A percentile compares a stretch with the other conserved stretches of the same genome.
Conservation (phyloP, 2,113 vertebrate genomes). For the Scophthalmus maximus region DNA sequence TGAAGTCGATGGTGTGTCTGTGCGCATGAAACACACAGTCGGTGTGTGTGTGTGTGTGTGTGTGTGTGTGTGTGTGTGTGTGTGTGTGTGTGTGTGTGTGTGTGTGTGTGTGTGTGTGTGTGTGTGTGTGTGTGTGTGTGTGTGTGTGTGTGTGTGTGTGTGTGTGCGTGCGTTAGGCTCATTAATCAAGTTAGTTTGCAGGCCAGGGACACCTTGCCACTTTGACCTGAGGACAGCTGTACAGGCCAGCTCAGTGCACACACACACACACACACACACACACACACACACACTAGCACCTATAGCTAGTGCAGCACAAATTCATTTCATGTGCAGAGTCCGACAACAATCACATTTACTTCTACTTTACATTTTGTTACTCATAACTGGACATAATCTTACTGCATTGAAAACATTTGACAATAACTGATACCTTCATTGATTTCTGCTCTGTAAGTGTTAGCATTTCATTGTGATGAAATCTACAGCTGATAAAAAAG, state of each 20-base stretch:
- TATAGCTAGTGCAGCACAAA: conserved; percentile 28
- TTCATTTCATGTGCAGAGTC: conserved; percentile 12
- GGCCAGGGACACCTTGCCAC: conserved; percentile 56
- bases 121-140: conserved; percentile 32
- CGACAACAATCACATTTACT: conserved; percentile 6
- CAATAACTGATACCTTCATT: neutral
- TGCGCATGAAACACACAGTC: too few relatives aligned
- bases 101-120: conserved; percentile 41
- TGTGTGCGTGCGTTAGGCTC: conserved; percentile 53
- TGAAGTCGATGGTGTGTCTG: conserved; percentile 28
- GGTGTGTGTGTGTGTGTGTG: conserved; percentile 37
- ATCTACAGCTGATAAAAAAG: neutral
- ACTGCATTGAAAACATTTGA: neutral
- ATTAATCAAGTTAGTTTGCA: conserved; percentile 78
- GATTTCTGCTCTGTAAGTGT: neutral
- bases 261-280: conserved; percentile 4
- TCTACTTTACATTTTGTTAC: neutral
- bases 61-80: conserved; percentile 51
- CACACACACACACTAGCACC: conserved; percentile 11
- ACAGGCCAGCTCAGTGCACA: conserved; percentile 24
- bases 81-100: conserved; percentile 49
- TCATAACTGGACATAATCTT: neutral
- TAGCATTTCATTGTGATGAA: neutral
- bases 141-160: conserved; percentile 33
- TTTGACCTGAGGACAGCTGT: conserved; percentile 60